Percentiles rank a stretch among this genome's conserved stretches.
phyloP scores from a whole-genome alignment of 2,113 vertebrate genomes.

The Acanthisitta chloris region DNA sequence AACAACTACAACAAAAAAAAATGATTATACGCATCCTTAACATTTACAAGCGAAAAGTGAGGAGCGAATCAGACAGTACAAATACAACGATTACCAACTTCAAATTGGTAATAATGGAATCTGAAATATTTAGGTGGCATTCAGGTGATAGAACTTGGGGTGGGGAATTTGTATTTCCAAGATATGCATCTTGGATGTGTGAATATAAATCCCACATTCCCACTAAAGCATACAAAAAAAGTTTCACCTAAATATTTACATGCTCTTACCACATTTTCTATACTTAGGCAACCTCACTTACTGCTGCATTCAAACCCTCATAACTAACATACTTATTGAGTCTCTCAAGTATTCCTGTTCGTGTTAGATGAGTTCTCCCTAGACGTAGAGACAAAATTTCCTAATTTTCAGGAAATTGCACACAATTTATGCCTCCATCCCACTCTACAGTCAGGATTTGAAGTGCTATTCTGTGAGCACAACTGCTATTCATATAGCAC shows the following conservation, averaged over 20 bases:
- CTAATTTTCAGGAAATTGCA: background rate
- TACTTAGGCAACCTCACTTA: accelerated
- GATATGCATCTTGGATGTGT: background rate
- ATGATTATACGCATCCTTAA: background rate
- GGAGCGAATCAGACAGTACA: background rate
- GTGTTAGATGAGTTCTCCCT: background rate
- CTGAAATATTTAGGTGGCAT: background rate
- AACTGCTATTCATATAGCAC: background rate
- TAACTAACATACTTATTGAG: background rate
- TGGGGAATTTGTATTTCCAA: background rate
- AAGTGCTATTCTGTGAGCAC: background rate
- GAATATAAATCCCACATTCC: background rate
- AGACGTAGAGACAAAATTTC: background rate
- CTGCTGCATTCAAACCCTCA: background rate
- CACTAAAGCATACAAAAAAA: background rate
- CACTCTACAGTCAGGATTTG: background rate
- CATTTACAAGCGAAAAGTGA: background rate
- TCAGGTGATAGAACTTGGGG: background rate
- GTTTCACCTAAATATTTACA: background rate
- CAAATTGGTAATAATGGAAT: background rate
- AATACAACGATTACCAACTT: background rate
- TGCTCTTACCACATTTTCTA: accelerated
- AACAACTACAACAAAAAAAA: background rate
- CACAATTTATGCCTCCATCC: accelerated
- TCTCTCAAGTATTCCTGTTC: background rate